Evolutionary conservation across 1,140 invertebrate species (phyloP).

Genomic region (Batillaria attramentaria): DNA sequence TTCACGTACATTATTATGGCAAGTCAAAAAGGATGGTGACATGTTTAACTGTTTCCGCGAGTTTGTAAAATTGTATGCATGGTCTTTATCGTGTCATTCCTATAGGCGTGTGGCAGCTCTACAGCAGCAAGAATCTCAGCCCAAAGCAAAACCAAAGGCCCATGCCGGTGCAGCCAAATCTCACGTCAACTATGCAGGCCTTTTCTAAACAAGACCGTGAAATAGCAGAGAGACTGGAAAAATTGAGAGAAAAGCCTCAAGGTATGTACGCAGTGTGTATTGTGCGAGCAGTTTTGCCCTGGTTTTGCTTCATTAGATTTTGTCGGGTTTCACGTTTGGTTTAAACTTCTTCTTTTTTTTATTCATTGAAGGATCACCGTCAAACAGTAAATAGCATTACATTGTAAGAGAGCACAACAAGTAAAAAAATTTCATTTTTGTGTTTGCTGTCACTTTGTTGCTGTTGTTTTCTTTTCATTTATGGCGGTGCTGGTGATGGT

Average conservation of each 20-base stretch:
- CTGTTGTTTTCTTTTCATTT: too few species aligned
- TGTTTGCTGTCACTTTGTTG: background rate
- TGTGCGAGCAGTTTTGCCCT: background rate
- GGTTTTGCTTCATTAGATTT: background rate
- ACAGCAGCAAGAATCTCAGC: slow-evolving; percentile 40
- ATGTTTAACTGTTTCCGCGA: too few species aligned
- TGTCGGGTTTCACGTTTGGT: background rate
- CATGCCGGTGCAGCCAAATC: background rate
- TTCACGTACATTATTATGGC: too few species aligned
- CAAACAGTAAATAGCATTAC: too few species aligned
- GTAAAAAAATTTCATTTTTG: slow-evolving; percentile 15
- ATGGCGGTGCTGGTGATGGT: too few species aligned
- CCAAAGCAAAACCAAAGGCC: slow-evolving; percentile 24
- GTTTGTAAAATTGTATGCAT: too few species aligned
- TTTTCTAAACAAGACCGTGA: slow-evolving; percentile 56
- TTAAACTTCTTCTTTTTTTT: too few species aligned
- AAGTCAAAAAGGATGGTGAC: too few species aligned
- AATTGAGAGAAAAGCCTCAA: slow-evolving; percentile 52
- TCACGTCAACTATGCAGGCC: slow-evolving; percentile 33
- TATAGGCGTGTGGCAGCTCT: slow-evolving; percentile 51
- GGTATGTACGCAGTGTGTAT: too few species aligned
- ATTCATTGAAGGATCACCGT: too few species aligned
- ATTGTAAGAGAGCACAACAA: too few species aligned
- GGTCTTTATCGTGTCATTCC: slow-evolving; percentile 10
- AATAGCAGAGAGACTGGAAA: slow-evolving; percentile 60